Percentiles rank a stretch among this genome's conserved stretches.
Conservation (phyloP, 2,797 vertebrate species). For the Artibeus jamaicensis region DNA sequence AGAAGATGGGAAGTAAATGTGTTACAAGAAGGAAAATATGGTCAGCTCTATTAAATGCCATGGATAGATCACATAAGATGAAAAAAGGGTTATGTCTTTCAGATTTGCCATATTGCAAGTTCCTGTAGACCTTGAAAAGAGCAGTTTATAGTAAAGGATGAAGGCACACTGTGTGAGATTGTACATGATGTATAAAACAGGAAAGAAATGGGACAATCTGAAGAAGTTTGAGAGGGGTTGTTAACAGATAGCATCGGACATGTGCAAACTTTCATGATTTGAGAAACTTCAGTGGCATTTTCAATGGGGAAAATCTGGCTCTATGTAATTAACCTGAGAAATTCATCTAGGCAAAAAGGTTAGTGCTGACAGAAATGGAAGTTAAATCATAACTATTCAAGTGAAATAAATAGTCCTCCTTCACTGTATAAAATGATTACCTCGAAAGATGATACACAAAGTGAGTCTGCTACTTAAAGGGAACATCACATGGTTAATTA, state of each 20-base stretch:
- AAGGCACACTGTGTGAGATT: not conserved
- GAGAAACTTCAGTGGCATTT: slow-evolving; percentile 51
- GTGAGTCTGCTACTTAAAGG: not conserved
- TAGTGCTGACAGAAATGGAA: slow-evolving; percentile 55
- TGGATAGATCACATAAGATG: not conserved
- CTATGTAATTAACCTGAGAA: slow-evolving; percentile 50
- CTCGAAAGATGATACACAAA: not conserved
- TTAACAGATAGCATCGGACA: not conserved
- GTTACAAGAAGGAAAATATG: not conserved
- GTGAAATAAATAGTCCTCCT: slow-evolving; percentile 50
- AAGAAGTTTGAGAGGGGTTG: not conserved
- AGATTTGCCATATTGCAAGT: not conserved
- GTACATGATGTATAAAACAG: not conserved
- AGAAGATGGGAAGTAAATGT: not conserved
- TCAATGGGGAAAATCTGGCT: not conserved
- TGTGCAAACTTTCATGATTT: not conserved
- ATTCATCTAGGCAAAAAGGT: slow-evolving; percentile 46
- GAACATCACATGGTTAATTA: not conserved
- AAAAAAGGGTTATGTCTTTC: not conserved
- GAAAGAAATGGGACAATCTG: not conserved
- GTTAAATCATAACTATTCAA: slow-evolving; percentile 54
- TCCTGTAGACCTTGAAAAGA: not conserved
- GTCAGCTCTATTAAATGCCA: not conserved
- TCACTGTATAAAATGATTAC: slow-evolving; percentile 38
- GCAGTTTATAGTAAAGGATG: not conserved